phyloP scores from a whole-genome alignment of 2,888 invertebrate genomes.

The Physocephala rufipes region DNA sequence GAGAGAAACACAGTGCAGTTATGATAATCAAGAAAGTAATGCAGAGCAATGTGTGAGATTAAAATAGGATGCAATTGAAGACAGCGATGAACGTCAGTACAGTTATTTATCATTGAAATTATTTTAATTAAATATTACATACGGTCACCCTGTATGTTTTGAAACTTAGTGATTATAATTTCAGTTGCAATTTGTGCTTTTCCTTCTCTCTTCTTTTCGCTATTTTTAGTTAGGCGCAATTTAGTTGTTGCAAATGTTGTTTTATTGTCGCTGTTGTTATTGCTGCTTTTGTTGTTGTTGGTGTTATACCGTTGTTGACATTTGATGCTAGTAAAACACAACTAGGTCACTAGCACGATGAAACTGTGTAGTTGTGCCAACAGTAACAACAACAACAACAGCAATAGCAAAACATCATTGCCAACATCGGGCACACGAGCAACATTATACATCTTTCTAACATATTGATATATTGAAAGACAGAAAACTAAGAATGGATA shows the following conservation, averaged over 20 bases:
- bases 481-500: no score
- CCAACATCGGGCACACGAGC: no score
- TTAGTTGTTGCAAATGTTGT: no score
- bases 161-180: no score
- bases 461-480: no score
- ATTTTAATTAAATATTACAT: no score
- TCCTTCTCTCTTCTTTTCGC: no score
- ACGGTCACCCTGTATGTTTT: not conserved
- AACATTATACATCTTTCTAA: no score
- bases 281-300: constrained; percentile 3
- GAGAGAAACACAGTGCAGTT: not conserved
- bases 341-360: constrained; percentile 40
- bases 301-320: constrained; percentile 24
- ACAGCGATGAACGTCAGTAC: no score
- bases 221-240: not conserved
- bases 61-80: no score
- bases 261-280: not conserved
- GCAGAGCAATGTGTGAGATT: no score
- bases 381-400: constrained; percentile 6
- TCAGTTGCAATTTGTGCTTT: not conserved
- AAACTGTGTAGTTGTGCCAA: not conserved
- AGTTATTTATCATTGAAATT: no score
- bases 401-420: constrained; percentile 10
- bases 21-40: not conserved
- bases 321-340: constrained; percentile 39